These are phyloP conservation scores for Lethrus apterus DNA, from an alignment of 1,140 invertebrate genomes.

Conservation along the genomic window DNA sequence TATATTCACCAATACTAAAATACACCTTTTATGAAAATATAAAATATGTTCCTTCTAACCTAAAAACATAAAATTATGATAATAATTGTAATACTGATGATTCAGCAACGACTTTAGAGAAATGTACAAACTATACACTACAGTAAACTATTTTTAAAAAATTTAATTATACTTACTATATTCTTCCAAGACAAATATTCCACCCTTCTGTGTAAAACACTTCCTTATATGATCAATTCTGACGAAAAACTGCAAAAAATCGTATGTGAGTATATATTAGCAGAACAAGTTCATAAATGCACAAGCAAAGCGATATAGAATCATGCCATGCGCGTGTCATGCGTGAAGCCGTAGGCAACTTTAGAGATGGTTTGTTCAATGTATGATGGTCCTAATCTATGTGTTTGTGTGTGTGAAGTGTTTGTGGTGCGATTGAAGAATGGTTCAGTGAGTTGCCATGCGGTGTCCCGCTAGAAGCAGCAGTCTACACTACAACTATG, in stretches of 20 bases:
- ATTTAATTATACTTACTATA: constrained; percentile 72
- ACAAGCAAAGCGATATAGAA: constrained; percentile 21
- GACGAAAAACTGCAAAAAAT: constrained; percentile 93
- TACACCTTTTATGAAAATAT: not conserved
- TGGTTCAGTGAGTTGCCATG: constrained; percentile 31
- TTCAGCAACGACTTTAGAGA: too few relatives aligned
- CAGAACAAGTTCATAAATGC: constrained; percentile 8
- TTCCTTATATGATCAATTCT: constrained; percentile 98
- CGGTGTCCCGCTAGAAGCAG: constrained; percentile 31
- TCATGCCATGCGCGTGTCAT: constrained; percentile 26
- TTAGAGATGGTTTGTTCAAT: constrained; percentile 44
- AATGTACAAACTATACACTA: too few relatives aligned
- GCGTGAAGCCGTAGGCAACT: constrained; percentile 43
- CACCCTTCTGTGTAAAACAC: constrained; percentile 98
- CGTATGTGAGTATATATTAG: not conserved
- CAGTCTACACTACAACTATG: constrained; percentile 28
- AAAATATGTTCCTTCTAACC: not conserved
- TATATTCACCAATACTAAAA: not conserved
- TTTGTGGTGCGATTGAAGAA: constrained; percentile 23
- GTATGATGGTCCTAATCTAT: constrained; percentile 33
- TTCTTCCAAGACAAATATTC: constrained; percentile 98
- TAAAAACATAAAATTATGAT: not conserved
- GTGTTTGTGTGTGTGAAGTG: constrained; percentile 26
- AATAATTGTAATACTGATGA: not conserved
- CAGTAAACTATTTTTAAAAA: not conserved